Evolutionary conservation across 1,140 invertebrate genomes (phyloP).

Genomic region (Pogonomyrmex barbatus): DNA sequence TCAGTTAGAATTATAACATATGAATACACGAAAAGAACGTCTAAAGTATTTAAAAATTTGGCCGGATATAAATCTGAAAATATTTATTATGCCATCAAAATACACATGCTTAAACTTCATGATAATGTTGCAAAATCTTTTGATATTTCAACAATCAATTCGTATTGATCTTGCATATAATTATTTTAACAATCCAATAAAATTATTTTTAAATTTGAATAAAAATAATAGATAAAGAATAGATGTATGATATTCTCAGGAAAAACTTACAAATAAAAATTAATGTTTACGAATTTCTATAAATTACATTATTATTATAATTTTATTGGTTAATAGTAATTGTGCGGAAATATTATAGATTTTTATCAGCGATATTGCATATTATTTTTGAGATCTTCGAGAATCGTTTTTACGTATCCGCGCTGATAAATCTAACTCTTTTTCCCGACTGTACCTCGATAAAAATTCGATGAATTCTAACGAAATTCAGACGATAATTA

Average conservation of each 20-base stretch:
- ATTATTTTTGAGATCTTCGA: neutral
- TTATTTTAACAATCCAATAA: neutral
- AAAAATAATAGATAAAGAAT: neutral
- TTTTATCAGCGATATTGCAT: neutral
- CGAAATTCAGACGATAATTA: slow-evolving; percentile 71
- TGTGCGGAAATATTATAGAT: neutral
- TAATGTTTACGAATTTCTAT: too few species aligned
- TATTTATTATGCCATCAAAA: too few species aligned
- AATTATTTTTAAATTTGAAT: neutral
- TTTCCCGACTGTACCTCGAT: slow-evolving; percentile 49
- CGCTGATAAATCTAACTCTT: slow-evolving; percentile 63
- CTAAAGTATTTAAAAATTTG: too few species aligned
- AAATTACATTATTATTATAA: neutral
- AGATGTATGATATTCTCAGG: too few species aligned
- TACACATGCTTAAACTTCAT: too few species aligned
- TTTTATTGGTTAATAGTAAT: neutral
- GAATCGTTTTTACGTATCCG: slow-evolving; percentile 53
- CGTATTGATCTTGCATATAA: neutral
- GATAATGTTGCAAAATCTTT: too few species aligned
- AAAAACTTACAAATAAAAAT: too few species aligned
- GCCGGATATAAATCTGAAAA: too few species aligned
- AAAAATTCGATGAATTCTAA: slow-evolving; percentile 61
- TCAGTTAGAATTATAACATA: slow-evolving; percentile 34
- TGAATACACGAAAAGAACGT: neutral
- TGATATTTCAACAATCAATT: too few species aligned